These are phyloP conservation scores for Ericerus pela DNA, from an alignment of 1,140 invertebrate genomes.

Conservation along the genomic window DNA sequence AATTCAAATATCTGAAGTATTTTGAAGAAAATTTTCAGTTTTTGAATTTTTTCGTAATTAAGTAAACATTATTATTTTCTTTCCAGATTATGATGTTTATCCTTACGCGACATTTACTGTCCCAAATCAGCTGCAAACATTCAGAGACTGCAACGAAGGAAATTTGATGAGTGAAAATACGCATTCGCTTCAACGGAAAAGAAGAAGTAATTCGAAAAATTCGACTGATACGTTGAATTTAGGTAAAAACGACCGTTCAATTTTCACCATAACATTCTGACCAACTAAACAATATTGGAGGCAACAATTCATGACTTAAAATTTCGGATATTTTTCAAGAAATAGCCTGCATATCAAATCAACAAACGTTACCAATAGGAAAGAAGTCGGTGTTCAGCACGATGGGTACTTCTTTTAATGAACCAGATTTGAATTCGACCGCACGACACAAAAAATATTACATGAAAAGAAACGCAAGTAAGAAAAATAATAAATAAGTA, in stretches of 20 bases:
- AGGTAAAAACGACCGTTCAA: no score
- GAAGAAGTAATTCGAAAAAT: constrained; percentile 1
- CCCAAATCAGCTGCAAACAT: constrained; percentile 56
- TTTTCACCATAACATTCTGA: background rate
- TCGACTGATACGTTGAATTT: background rate
- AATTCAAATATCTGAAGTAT: no score
- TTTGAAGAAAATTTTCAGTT: no score
- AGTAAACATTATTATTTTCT: no score
- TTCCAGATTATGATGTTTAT: constrained; percentile 63
- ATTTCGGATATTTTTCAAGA: constrained; percentile 20
- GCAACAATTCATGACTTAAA: background rate
- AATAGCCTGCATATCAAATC: constrained; percentile 31
- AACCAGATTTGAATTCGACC: background rate
- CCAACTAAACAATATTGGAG: background rate
- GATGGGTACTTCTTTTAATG: constrained; percentile 1
- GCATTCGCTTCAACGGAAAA: constrained; percentile 1
- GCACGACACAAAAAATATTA: background rate
- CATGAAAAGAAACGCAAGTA: background rate
- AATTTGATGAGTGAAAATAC: background rate
- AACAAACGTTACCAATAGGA: constrained; percentile 30
- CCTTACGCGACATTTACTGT: constrained; percentile 71
- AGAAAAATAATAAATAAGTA: background rate
- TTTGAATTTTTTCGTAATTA: no score
- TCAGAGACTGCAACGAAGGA: constrained; percentile 29
- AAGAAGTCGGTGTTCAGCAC: constrained; percentile 14